Evolutionary conservation across 2,113 vertebrate genomes (phyloP), one percentile per base, ranked within the genome.

Genomic region (Osmerus mordax): DNA sequence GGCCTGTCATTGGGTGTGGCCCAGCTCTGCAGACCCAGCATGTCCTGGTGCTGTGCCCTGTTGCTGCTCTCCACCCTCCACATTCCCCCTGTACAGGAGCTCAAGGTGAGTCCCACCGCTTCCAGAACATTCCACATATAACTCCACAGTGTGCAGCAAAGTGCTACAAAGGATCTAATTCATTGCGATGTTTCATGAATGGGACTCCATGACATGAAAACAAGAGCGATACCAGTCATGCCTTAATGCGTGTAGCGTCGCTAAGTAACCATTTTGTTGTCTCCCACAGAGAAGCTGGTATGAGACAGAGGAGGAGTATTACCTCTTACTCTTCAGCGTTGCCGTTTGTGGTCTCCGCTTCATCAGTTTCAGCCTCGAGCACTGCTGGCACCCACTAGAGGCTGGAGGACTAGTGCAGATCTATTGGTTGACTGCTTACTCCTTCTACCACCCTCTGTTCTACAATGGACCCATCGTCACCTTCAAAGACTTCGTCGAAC

Each of bases 361-460:
- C 84, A 95, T 95, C 70, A 98, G 96, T 88, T 98, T 96, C 90
- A 89, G 87, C 81, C 90, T 98, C 54, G 97, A 99, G 87, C 90
- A 93, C 47, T 95, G 95, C 88, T 92, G 93, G 93, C 77, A 86
- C 58, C 89, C 87, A 23, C 23, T 77, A 69, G 67, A 83, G 58
- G 83, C 64, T 16, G 82, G 81, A 63, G 74, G 63, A 58, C 63
- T 73, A 25, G 79, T 71, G 65, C 93, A 95, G 0, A 91, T 98
- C 15, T 82, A 77, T 61, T 95, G 95, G 93, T 83, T 98, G 83
- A 71, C 95, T 73, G 92, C 94, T 2, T 99, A 98, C 0, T 92
- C 93, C 29, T 99, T 99, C 83, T 99, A 99, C 70, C 97, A 99
- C 76, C 97, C 97, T 0, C 92, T 93, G 4, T 96, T 99, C 91